Base-by-base conservation (phyloP, 2,888 invertebrate species). In the Brachynemurus nebulosus region DNA sequence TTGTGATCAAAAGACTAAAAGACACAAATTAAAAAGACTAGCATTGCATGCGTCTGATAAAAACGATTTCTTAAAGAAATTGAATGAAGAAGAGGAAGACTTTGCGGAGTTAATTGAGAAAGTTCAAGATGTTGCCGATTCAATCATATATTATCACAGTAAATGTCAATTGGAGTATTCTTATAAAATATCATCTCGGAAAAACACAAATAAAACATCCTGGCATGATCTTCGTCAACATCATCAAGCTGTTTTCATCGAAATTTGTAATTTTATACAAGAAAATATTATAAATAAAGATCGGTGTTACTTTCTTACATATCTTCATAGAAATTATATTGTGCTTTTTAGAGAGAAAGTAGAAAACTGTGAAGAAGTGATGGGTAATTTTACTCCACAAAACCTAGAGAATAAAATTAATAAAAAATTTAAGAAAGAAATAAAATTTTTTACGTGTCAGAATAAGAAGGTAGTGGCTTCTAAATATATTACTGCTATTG, bases 1-100 rank as follows among this genome's bases (percentile, higher is more conserved):
- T 47, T 50, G 48, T 48, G 37, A 44, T 33, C 45, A 48, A 45
- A 45, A 47, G 18, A 45, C 47, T 21, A 48, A 48, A 50, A 47
- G 36, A 36, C 42, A 47, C 6, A 34, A n/a, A n/a, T n/a, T n/a
- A n/a, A n/a, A n/a, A n/a, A n/a, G n/a, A n/a, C n/a, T n/a, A n/a
- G n/a, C n/a, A 16, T 34, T 50, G 35, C 42, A 45, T 48, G 12
- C 44, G 23, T 45, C 36, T n/a, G 33, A 48, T 39, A 48, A 47
- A 45, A 45, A 45, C 14, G 14, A 34, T 40, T 49, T 49, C 41
- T 35, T 35, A 44, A n/a, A 14, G 16, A 17, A 44, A 38, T 36
- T 42, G 34, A 36, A n/a, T n/a, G n/a, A n/a, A n/a, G n/a, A n/a
- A n/a, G n/a, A n/a, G n/a, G n/a, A n/a, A n/a, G n/a, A n/a, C n/a